phyloP scores from a whole-genome alignment of 2,113 vertebrate genomes.

The Fregetta grallaria region DNA sequence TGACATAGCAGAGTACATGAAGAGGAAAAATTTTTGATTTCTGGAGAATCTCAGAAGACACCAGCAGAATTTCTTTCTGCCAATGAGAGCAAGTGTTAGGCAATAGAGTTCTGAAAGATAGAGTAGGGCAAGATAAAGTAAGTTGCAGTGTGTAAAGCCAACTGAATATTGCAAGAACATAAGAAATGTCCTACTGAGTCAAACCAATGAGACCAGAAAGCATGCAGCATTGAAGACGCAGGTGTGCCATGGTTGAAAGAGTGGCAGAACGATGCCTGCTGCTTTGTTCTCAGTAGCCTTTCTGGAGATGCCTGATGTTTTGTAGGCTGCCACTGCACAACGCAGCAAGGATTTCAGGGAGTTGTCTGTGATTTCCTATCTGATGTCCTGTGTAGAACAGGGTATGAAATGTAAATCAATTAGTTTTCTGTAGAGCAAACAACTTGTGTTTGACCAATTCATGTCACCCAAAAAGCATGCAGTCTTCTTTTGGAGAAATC shows the following conservation, averaged over 20 bases:
- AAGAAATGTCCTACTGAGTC: not conserved
- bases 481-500: not conserved
- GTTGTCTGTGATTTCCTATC: not conserved
- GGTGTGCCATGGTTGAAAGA: not conserved
- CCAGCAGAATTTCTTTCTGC: not conserved
- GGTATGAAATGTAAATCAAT: not conserved
- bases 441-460: not conserved
- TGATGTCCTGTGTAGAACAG: not conserved
- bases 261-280: not conserved
- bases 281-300: not conserved
- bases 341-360: not conserved
- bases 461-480: not conserved
- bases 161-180: not conserved
- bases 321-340: not conserved
- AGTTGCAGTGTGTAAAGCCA: not conserved
- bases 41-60: not conserved
- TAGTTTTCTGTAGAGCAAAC: not conserved
- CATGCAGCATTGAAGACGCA: not conserved
- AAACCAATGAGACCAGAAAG: not conserved
- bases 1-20: not conserved
- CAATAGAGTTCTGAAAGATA: not conserved
- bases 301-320: not conserved
- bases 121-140: not conserved
- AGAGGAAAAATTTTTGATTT: not conserved
- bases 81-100: not conserved